phyloP scores from a whole-genome alignment of 1,140 invertebrate species.

The Psix sp. region DNA sequence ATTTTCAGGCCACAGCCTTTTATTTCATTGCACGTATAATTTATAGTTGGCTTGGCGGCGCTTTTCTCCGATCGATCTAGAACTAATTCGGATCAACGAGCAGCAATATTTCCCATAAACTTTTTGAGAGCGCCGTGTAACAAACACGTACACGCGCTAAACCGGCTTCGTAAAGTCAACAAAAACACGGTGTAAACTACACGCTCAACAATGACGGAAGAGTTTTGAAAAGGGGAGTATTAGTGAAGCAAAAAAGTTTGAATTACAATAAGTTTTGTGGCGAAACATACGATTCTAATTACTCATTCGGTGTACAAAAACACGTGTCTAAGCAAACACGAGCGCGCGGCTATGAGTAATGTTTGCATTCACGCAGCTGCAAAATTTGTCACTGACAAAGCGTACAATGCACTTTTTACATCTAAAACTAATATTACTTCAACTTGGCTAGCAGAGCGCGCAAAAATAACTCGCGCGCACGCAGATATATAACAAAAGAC shows the following conservation, averaged over 20 bases:
- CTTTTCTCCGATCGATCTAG: too few species aligned
- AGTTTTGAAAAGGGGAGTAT: too few species aligned
- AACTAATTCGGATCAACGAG: too few species aligned
- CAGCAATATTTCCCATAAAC: too few species aligned
- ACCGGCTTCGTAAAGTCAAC: too few species aligned
- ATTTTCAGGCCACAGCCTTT: conserved; percentile 42
- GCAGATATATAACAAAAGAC: conserved; percentile 5
- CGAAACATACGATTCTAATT: conserved; percentile 29
- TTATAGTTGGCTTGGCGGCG: conserved; percentile 26
- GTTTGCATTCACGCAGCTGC: conserved; percentile 51
- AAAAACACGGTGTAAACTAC: too few species aligned
- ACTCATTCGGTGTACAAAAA: conserved; percentile 36
- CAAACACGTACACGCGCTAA: too few species aligned
- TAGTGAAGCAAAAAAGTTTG: too few species aligned
- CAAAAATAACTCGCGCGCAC: conserved; percentile 21
- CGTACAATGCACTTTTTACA: conserved; percentile 54
- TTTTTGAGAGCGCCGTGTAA: too few species aligned
- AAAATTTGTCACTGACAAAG: conserved; percentile 55
- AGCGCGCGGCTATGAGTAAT: conserved; percentile 31
- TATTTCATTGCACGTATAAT: conserved; percentile 31
- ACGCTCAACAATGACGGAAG: too few species aligned
- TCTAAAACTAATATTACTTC: conserved; percentile 56
- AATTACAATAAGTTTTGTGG: conserved; percentile 11
- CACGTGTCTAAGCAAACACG: conserved; percentile 33
- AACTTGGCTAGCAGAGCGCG: conserved; percentile 24